A percentile compares a stretch with the other conserved stretches of the same genome.
These are phyloP conservation scores for Limnephilus lunatus DNA, from an alignment of 2,888 invertebrate genomes.

Conservation along the genomic window DNA sequence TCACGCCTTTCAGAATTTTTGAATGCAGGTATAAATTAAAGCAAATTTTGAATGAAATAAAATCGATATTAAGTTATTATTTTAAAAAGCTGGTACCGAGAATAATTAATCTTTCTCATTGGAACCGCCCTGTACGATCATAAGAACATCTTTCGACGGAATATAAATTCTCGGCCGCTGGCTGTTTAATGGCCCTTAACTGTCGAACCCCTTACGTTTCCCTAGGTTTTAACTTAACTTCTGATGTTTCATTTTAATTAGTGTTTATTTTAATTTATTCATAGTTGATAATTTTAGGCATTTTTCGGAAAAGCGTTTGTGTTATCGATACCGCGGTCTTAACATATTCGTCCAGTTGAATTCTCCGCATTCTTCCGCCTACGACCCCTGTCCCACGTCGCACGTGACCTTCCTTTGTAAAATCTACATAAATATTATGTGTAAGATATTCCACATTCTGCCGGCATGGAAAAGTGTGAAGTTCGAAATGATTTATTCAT, in stretches of 20 bases:
- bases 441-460: not conserved
- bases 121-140: no score
- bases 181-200: no score
- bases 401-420: not conserved
- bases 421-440: not conserved
- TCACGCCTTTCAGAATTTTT: no score
- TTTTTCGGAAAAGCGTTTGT: not conserved
- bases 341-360: not conserved
- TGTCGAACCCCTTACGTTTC: no score
- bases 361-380: not conserved
- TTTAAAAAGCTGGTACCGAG: no score
- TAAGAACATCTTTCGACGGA: no score
- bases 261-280: not conserved
- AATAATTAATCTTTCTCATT: no score
- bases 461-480: not conserved
- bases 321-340: not conserved
- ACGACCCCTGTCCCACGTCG: not conserved
- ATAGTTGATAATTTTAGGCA: not conserved
- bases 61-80: no score
- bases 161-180: no score
- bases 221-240: not conserved
- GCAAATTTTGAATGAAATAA: no score
- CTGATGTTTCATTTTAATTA: not conserved
- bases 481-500: slow-evolving; percentile 16
- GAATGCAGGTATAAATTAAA: no score